A percentile compares a stretch with the other conserved stretches of the same genome.
These are phyloP conservation scores for Lordiphosa fenestrarum DNA, from an alignment of 2,888 invertebrate genomes.

Conservation along the genomic window DNA sequence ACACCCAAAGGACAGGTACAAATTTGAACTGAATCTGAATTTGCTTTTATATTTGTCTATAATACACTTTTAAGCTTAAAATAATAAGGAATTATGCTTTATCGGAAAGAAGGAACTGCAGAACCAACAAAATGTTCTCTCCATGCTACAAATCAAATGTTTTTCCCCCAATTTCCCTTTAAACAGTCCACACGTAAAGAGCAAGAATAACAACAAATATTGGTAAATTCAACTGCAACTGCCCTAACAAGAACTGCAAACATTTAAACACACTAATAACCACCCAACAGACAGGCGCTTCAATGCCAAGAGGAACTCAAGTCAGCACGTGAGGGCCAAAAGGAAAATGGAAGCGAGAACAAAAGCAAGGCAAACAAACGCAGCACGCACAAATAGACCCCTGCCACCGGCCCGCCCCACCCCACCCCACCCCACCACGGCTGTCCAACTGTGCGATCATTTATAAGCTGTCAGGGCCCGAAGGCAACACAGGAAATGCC, in stretches of 20 bases:
- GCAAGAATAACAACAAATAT: constrained; percentile 23
- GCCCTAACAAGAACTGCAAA: constrained; percentile 51
- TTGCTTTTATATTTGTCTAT: too few relatives aligned
- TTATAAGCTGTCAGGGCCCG: constrained; percentile 59
- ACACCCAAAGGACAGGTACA: too few relatives aligned
- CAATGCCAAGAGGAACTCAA: constrained; percentile 29
- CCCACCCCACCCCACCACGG: constrained; percentile 20
- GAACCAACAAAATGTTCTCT: too few relatives aligned
- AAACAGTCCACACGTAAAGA: too few relatives aligned
- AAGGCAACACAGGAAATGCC: constrained; percentile 54
- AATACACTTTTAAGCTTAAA: too few relatives aligned
- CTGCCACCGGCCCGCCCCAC: constrained; percentile 14
- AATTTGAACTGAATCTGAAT: too few relatives aligned
- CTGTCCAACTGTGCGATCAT: constrained; percentile 44
- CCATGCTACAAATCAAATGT: too few relatives aligned
- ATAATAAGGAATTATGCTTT: too few relatives aligned
- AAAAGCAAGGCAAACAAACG: constrained; percentile 36
- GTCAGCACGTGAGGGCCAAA: not conserved
- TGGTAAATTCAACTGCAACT: constrained; percentile 51
- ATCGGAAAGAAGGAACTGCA: too few relatives aligned
- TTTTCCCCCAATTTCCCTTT: too few relatives aligned
- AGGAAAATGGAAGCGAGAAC: constrained; percentile 28
- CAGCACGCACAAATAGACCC: constrained; percentile 14
- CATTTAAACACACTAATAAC: constrained; percentile 13
- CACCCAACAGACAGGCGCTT: constrained; percentile 24